Evolutionary conservation across 2,113 vertebrate species (phyloP).

Genomic region (Nothoprocta pentlandii): DNA sequence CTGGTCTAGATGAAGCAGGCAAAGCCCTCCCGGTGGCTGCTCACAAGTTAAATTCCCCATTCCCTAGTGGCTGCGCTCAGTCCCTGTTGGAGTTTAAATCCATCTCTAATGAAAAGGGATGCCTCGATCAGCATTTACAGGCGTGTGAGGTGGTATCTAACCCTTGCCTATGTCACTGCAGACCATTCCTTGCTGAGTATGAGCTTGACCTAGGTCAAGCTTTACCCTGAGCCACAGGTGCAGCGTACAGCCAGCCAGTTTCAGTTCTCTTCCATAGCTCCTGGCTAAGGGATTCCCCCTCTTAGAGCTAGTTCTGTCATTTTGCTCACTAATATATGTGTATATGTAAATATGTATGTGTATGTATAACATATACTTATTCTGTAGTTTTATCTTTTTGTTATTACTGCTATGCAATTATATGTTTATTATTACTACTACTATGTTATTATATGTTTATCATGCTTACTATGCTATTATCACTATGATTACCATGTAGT

Average conservation of each 20-base stretch:
- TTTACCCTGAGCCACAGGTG: background rate
- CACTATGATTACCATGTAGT: background rate
- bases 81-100: background rate
- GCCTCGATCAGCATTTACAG: background rate
- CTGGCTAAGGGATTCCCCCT: rapidly evolving
- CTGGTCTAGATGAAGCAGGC: background rate
- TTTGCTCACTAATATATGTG: background rate
- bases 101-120: background rate
- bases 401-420: too few relatives aligned
- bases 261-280: background rate
- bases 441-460: too few relatives aligned
- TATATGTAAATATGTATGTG: background rate
- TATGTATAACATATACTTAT: background rate
- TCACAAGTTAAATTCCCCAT: background rate
- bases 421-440: too few relatives aligned
- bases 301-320: background rate
- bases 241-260: background rate
- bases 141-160: background rate
- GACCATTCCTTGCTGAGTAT: background rate
- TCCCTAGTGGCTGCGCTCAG: background rate
- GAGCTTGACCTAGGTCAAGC: background rate
- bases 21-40: background rate
- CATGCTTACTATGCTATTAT: too few relatives aligned
- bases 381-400: background rate
- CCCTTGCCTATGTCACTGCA: background rate